phyloP scores from a whole-genome alignment of 1,140 invertebrate species.

The Drosophila funebris region DNA sequence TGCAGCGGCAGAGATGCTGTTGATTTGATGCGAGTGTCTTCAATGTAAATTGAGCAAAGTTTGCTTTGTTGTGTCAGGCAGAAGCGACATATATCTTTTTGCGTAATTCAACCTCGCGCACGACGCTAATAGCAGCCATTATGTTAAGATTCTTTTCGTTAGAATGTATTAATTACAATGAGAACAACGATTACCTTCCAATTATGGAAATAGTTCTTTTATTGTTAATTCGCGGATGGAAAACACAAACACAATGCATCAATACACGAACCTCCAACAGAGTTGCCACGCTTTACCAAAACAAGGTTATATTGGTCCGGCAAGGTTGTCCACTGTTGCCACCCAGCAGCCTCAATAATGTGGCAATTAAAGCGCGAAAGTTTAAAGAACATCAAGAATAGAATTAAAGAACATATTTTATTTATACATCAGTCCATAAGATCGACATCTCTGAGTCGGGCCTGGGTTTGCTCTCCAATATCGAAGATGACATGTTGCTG shows the following conservation, averaged over 20 bases:
- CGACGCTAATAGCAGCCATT: slow-evolving; percentile 40
- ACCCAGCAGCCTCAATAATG: background rate
- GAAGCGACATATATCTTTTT: slow-evolving; percentile 88
- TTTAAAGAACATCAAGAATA: slow-evolving; percentile 1
- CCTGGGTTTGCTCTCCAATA: slow-evolving; percentile 89
- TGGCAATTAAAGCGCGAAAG: slow-evolving; percentile 8
- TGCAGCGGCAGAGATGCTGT: slow-evolving; percentile 88
- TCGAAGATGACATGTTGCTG: slow-evolving; percentile 92
- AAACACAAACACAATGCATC: slow-evolving; percentile 44
- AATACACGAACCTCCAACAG: slow-evolving; percentile 45
- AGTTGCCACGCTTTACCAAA: background rate
- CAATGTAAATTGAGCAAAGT: slow-evolving; percentile 88
- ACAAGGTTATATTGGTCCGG: slow-evolving; percentile 1
- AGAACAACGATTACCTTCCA: too few species aligned
- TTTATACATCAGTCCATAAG: slow-evolving; percentile 45
- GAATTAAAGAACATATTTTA: slow-evolving; percentile 1
- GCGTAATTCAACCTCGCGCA: slow-evolving; percentile 59
- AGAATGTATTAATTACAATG: background rate
- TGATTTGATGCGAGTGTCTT: slow-evolving; percentile 85
- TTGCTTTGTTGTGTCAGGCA: slow-evolving; percentile 86
- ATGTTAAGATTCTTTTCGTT: background rate
- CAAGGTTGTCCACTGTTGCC: background rate
- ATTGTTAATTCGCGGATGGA: slow-evolving; percentile 18
- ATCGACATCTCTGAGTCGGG: slow-evolving; percentile 84
- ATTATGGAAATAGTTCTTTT: slow-evolving; percentile 6